These are phyloP conservation scores for Pedicia rivosa DNA, from an alignment of 2,888 invertebrate species.

Conservation along the genomic window DNA sequence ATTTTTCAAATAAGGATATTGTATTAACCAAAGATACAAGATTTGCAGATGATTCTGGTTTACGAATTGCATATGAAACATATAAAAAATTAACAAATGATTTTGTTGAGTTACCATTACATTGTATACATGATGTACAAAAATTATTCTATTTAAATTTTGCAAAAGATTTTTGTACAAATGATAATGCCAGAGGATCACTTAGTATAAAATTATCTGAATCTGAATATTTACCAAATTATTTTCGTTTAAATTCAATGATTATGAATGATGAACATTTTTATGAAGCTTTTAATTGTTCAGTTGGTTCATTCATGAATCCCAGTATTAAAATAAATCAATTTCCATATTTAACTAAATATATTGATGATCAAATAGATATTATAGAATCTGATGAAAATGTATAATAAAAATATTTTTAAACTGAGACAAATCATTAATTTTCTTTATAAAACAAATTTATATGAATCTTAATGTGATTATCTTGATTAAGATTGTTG, in stretches of 20 bases:
- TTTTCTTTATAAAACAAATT: too few relatives aligned
- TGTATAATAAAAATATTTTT: too few relatives aligned
- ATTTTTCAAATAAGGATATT: background rate
- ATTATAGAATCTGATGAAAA: too few relatives aligned
- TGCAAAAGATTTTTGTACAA: constrained; percentile 1
- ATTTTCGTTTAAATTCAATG: constrained; percentile 4
- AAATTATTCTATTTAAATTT: constrained; percentile 3
- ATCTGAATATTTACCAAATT: background rate
- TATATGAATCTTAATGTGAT: too few relatives aligned
- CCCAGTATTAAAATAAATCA: background rate
- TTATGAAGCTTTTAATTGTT: background rate
- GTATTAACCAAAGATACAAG: background rate
- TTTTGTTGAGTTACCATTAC: too few relatives aligned
- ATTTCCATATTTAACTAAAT: constrained; percentile 5
- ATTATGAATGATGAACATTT: constrained; percentile 3
- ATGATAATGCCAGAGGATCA: background rate
- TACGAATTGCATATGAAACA: too few relatives aligned
- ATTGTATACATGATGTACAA: too few relatives aligned
- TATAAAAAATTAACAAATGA: too few relatives aligned
- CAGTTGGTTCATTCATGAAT: background rate
- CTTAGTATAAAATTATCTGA: background rate
- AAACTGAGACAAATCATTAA: too few relatives aligned
- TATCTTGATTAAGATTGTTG: too few relatives aligned
- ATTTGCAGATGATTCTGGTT: background rate
- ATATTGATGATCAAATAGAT: too few relatives aligned